Evolutionary conservation across 2,113 vertebrate species (phyloP).

Genomic region (Saccopteryx bilineata): DNA sequence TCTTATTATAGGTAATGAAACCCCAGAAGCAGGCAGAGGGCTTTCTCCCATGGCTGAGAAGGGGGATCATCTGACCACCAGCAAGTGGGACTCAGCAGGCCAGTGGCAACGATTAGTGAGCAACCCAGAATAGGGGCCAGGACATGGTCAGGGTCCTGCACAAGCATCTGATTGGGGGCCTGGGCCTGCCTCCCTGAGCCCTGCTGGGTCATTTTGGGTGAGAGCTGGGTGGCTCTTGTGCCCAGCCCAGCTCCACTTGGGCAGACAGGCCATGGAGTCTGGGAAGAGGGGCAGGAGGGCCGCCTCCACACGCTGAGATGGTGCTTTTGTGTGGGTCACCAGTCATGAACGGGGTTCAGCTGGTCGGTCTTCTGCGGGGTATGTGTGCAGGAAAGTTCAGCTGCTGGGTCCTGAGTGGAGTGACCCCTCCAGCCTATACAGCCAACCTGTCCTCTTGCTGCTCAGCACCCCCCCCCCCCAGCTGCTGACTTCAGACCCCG

Average conservation of each 20-base stretch:
- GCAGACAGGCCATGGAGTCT: background rate
- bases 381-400: background rate
- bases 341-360: background rate
- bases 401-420: background rate
- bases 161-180: background rate
- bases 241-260: background rate
- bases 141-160: background rate
- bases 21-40: no score
- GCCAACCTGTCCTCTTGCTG: background rate
- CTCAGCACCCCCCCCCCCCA: background rate
- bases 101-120: background rate
- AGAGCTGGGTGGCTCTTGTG: background rate
- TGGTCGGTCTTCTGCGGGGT: background rate
- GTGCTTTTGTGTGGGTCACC: accelerated
- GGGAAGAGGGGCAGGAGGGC: background rate
- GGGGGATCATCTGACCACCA: background rate
- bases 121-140: background rate
- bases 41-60: no score
- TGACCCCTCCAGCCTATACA: background rate
- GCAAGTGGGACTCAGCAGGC: background rate
- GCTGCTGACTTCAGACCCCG: background rate
- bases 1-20: background rate
- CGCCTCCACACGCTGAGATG: accelerated
- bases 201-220: background rate
- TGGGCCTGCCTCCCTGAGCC: background rate